These are phyloP conservation scores for human DNA, from an alignment of 2,113 vertebrate species.

Conservation along the genomic window DNA sequence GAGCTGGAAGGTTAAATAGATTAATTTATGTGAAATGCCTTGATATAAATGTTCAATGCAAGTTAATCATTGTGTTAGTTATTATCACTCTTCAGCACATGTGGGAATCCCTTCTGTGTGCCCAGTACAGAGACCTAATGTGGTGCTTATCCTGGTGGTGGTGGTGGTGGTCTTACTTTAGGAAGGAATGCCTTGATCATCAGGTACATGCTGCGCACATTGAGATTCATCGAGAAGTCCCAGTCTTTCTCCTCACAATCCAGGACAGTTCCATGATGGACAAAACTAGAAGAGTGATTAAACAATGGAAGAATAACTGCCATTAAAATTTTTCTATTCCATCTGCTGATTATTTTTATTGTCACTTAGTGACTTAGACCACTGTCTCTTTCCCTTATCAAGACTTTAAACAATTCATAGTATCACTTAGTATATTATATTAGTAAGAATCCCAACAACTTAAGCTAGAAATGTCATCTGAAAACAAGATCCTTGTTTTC, in stretches of 20 bases:
- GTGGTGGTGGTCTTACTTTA: conserved; percentile 84
- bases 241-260: conserved; percentile 94
- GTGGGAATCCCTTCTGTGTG: background rate
- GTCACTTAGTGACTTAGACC: background rate
- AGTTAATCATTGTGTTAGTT: background rate
- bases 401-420: background rate
- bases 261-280: conserved; percentile 94
- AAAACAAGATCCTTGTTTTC: background rate
- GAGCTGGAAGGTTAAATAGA: background rate
- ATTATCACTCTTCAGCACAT: background rate
- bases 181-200: conserved; percentile 96
- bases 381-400: background rate
- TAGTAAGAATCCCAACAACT: background rate
- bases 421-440: background rate
- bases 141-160: background rate
- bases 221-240: conserved; percentile 96
- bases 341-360: background rate
- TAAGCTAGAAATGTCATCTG: background rate
- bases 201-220: conserved; percentile 95
- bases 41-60: background rate
- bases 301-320: background rate
- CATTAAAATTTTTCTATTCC: background rate
- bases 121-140: background rate
- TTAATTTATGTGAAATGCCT: background rate
- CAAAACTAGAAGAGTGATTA: conserved; percentile 86